A percentile compares a stretch with the other conserved stretches of the same genome.
Evolutionary conservation across 1,140 invertebrate genomes (phyloP).

Genomic region (Yoshiicerus persimilis): DNA sequence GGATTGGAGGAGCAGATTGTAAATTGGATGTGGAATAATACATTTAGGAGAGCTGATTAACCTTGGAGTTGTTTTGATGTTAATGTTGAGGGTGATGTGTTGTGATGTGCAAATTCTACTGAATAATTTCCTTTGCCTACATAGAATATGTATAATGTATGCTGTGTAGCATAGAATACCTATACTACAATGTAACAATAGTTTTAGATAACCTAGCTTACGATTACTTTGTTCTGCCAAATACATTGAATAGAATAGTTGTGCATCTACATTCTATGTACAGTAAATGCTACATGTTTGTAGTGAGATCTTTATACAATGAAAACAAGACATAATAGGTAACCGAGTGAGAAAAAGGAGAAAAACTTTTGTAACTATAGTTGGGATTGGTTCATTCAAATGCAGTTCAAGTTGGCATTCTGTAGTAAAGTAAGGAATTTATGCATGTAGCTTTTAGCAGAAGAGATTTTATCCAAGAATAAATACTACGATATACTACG

Average conservation of each 20-base stretch:
- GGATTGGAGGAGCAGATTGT: not conserved
- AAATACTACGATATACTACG: no score
- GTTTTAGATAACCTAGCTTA: not conserved
- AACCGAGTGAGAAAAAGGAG: not conserved
- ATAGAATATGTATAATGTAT: not conserved
- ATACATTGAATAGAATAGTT: no score
- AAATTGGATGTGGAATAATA: not conserved
- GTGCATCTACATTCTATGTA: no score
- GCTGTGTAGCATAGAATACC: not conserved
- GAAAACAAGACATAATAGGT: not conserved
- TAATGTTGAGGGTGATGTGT: not conserved
- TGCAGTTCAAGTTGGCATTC: not conserved
- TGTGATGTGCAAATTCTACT: not conserved
- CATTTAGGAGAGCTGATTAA: conserved; percentile 3
- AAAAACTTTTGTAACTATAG: not conserved
- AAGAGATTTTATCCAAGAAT: no score
- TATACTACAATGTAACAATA: not conserved
- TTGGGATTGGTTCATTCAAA: not conserved
- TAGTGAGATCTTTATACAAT: not conserved
- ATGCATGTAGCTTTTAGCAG: no score
- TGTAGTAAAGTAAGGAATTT: no score
- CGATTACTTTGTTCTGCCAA: not conserved
- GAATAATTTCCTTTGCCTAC: not conserved
- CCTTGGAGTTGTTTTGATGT: conserved; percentile 32
- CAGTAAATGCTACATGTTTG: no score